These are phyloP conservation scores for Crenuchus spilurus DNA, from an alignment of 2,797 vertebrate genomes.

Conservation along the genomic window DNA sequence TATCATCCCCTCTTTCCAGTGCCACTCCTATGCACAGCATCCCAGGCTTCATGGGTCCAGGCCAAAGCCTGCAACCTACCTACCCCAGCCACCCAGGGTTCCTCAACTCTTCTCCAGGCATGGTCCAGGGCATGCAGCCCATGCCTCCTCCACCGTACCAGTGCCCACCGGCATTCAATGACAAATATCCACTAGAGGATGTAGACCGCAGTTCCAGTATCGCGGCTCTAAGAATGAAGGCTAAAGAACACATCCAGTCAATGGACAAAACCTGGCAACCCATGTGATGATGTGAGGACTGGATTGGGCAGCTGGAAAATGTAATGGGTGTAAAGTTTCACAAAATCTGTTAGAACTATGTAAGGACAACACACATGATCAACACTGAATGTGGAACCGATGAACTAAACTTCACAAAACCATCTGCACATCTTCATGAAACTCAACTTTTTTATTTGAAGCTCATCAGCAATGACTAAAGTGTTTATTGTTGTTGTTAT, in stretches of 20 bases:
- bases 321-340: constrained; percentile 12
- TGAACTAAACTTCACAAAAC: neutral
- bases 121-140: constrained; percentile 87
- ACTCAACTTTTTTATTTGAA: neutral
- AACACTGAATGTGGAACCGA: neutral
- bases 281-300: constrained; percentile 83
- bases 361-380: neutral
- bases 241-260: constrained; percentile 93
- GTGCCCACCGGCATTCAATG: constrained; percentile 82
- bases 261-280: constrained; percentile 94
- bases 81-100: constrained; percentile 80
- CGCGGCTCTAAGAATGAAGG: constrained; percentile 89
- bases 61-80: constrained; percentile 83
- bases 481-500: neutral
- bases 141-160: constrained; percentile 86
- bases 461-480: constrained; percentile 1
- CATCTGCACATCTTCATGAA: neutral
- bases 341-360: constrained; percentile 15
- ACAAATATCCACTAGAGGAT: constrained; percentile 89
- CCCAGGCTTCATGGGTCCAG: constrained; percentile 85
- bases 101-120: constrained; percentile 79
- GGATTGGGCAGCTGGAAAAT: neutral
- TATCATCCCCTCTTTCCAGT: constrained; percentile 86
- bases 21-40: constrained; percentile 85
- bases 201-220: constrained; percentile 89